These are phyloP conservation scores for Botia kubotai DNA, from an alignment of 2,797 vertebrate species.

Conservation along the genomic window DNA sequence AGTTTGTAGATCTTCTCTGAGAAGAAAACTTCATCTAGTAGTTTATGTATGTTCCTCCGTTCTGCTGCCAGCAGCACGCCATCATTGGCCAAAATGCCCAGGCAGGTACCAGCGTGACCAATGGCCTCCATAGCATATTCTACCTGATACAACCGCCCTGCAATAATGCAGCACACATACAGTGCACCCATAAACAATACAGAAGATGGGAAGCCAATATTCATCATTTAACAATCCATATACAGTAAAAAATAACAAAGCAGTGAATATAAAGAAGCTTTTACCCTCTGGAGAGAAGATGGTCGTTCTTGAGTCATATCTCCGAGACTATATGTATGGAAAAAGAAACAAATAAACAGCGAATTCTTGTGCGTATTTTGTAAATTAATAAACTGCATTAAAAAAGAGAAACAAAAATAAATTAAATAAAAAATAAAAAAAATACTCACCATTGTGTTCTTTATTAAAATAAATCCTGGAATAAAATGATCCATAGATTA, in stretches of 20 bases:
- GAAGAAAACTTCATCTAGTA: constrained; percentile 98
- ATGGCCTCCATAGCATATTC: constrained; percentile 99
- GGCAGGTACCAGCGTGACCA: constrained; percentile 94
- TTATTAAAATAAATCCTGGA: constrained; percentile 39
- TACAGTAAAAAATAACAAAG: neutral
- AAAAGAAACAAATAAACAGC: too few species aligned
- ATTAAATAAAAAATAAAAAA: neutral
- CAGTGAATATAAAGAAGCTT: constrained; percentile 11
- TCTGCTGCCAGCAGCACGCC: constrained; percentile 95
- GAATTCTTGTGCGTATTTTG: neutral
- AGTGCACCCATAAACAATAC: too few species aligned
- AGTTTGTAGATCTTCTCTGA: constrained; percentile 99
- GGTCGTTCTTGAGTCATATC: constrained; percentile 98
- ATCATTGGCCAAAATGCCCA: constrained; percentile 94
- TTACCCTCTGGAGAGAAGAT: constrained; percentile 98
- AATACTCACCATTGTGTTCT: constrained; percentile 50
- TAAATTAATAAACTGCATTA: neutral
- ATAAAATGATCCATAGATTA: neutral
- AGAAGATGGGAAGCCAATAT: neutral
- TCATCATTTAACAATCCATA: neutral
- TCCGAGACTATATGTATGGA: constrained; percentile 85
- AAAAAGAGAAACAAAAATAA: neutral
- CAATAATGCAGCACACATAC: neutral
- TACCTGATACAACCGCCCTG: constrained; percentile 96
- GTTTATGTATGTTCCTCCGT: constrained; percentile 97